Base-by-base conservation (phyloP, 2,888 invertebrate genomes). In the Orthosia gothica region DNA sequence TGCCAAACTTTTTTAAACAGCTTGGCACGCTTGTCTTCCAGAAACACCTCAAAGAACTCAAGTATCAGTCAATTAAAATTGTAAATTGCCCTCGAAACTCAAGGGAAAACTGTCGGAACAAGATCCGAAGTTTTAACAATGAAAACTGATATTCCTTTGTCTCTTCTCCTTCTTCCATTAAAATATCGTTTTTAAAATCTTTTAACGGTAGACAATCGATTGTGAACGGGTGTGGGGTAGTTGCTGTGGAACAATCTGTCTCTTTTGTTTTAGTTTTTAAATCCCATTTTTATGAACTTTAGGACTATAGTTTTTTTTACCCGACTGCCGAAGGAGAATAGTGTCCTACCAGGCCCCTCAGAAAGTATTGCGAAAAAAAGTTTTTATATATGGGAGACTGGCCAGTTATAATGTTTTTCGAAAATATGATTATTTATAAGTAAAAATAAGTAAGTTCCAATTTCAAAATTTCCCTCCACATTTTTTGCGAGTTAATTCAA, bases 121-220 rank as follows among this genome's bases (percentile, higher is more conserved):
- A 69, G 47, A 52, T 23, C 1, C 18, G 11, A 81, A 81, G 18
- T 84, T 80, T 61, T 67, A 69, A 82, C 63, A 69, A 77, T 63
- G 85, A 59, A 82, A 74, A 50, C 62, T 66, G 78, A 78, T 85
- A 82, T 65, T 70, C 81, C 52, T 70, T 84, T 81, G 70, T 74
- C 52, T 79, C 26, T 47, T 54, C 16, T 57, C n/a, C 40, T 69
- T 69, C 75, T 71, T 45, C 13, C 12, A 59, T 62, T 54, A 12
- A 70, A 81, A 69, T 80, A 55, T 81, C 65, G 68, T 59, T 64
- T 79, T 32, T 4, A 62, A 58, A 58, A 83, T 70, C 66, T 79
- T 74, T 68, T 65, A 58, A 75, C 63, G 18, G 69, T 16, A n/a
- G 13, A 74, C 57, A 70, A 61, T 79, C 59, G 72, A 73, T 74